A percentile compares a stretch with the other conserved stretches of the same genome.
These are phyloP conservation scores for Ammodytes dubius DNA, from an alignment of 2,113 vertebrate genomes.

Conservation along the genomic window DNA sequence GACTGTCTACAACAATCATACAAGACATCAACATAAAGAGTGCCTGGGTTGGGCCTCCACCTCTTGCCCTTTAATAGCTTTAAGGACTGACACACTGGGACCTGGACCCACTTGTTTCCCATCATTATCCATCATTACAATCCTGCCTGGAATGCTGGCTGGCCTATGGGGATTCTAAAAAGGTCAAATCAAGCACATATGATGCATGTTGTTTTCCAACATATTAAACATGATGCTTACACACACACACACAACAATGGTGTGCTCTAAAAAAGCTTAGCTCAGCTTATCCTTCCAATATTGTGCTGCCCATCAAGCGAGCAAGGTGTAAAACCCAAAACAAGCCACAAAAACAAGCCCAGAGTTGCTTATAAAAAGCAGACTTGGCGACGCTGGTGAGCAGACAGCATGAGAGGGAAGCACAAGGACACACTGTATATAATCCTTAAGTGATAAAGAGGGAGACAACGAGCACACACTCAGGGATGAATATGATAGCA, in stretches of 20 bases:
- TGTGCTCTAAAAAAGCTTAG: no score
- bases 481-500: slow-evolving; percentile 19
- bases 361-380: no score
- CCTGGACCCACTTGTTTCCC: neutral
- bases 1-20: slow-evolving; percentile 8
- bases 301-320: no score
- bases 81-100: slow-evolving; percentile 8
- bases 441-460: neutral
- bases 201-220: neutral
- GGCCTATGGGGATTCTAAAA: neutral
- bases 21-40: slow-evolving; percentile 28
- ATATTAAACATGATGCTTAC: neutral
- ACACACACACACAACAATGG: no score
- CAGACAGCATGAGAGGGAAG: no score
- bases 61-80: slow-evolving; percentile 16
- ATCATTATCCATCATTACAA: slow-evolving; percentile 12
- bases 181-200: neutral
- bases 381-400: no score
- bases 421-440: neutral
- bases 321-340: no score
- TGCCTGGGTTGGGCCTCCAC: neutral
- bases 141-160: neutral
- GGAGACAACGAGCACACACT: slow-evolving; percentile 9
- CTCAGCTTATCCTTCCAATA: no score
- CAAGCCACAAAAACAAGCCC: no score